Conservation (phyloP, 2,888 invertebrate species). For the Julus scandinavius region DNA sequence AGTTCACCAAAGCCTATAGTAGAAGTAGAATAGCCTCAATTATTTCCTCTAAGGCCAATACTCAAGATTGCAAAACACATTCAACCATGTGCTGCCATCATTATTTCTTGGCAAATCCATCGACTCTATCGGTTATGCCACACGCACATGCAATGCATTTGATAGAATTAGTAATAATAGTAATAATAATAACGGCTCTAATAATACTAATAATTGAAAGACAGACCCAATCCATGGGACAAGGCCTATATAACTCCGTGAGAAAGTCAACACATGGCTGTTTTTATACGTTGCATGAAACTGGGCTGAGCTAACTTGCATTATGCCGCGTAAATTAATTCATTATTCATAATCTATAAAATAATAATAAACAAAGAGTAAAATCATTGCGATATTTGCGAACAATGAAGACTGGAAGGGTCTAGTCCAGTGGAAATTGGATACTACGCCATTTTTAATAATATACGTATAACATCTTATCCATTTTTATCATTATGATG, state of each 20-base stretch:
- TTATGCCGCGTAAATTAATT: constrained; percentile 38
- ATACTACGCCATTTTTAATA: neutral
- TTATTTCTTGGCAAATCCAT: neutral
- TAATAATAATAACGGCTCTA: constrained; percentile 10
- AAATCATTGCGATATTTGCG: constrained; percentile 25
- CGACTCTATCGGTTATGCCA: constrained; percentile 23
- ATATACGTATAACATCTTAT: neutral
- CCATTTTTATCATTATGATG: no score
- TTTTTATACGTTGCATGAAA: neutral
- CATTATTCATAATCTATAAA: constrained; percentile 39
- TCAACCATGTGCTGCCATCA: neutral
- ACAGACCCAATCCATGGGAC: neutral
- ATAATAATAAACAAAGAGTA: constrained; percentile 23
- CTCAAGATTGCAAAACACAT: neutral
- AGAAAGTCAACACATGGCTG: neutral
- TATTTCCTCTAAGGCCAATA: neutral
- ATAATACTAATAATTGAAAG: constrained; percentile 35
- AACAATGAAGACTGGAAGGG: neutral
- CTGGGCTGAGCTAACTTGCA: neutral
- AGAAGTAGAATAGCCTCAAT: no score
- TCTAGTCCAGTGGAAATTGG: neutral
- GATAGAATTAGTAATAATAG: constrained; percentile 29
- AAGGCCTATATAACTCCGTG: neutral
- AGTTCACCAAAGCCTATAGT: no score
- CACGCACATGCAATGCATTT: neutral